Conservation (phyloP, 2,797 vertebrate genomes). For the Hippopotamyrus pictus region DNA sequence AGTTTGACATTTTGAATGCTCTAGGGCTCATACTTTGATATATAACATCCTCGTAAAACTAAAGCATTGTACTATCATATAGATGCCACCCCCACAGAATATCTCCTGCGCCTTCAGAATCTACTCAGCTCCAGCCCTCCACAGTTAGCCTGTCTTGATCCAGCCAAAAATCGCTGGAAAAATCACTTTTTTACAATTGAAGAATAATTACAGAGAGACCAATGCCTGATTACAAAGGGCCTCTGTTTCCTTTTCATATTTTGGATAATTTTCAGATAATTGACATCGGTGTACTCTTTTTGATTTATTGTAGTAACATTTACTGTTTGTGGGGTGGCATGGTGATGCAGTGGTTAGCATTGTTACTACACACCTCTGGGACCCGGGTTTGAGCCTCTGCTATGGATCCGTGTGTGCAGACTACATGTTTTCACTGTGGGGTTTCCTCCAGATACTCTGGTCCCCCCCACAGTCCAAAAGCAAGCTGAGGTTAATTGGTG, state of each 20-base stretch:
- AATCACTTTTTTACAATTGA: neutral
- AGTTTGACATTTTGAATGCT: neutral
- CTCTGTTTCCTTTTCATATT: neutral
- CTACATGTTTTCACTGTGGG: neutral
- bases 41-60: neutral
- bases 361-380: neutral
- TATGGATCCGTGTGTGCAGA: neutral
- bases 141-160: neutral
- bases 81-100: neutral
- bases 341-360: neutral
- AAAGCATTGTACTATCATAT: neutral
- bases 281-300: neutral
- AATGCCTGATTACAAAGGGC: neutral
- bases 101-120: neutral
- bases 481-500: neutral
- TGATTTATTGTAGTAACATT: neutral
- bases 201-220: neutral
- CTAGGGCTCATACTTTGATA: neutral
- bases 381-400: neutral
- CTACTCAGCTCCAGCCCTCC: neutral
- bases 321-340: neutral
- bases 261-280: neutral
- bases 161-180: neutral
- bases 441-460: neutral
- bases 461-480: neutral